Percentiles rank a stretch among this genome's conserved stretches.
Evolutionary conservation across 1,140 invertebrate genomes (phyloP).

Genomic region (Cyclargus thomasi): DNA sequence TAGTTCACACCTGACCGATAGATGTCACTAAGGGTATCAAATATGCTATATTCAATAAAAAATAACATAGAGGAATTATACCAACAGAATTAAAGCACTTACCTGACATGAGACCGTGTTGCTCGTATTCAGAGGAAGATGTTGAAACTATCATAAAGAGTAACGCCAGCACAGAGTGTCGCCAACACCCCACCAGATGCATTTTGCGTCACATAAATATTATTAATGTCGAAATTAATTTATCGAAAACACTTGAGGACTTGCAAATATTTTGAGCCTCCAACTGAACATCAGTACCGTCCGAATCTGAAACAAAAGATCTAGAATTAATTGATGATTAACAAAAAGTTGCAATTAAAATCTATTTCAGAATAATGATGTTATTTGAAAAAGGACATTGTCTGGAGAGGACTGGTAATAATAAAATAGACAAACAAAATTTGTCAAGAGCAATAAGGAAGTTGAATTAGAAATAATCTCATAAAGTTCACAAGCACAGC

Average conservation of each 20-base stretch:
- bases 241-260: constrained; percentile 20
- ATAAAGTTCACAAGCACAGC: too few species aligned
- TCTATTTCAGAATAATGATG: too few species aligned
- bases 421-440: too few species aligned
- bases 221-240: constrained; percentile 30
- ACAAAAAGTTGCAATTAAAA: too few species aligned
- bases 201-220: constrained; percentile 50
- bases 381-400: too few species aligned
- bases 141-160: constrained; percentile 44
- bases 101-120: constrained; percentile 50
- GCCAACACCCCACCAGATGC: constrained; percentile 42
- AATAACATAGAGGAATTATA: background rate
- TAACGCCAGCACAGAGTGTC: constrained; percentile 49
- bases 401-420: too few species aligned
- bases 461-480: too few species aligned
- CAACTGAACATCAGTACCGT: constrained; percentile 26
- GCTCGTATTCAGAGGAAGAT: constrained; percentile 50
- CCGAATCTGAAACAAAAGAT: constrained; percentile 53
- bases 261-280: constrained; percentile 21
- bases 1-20: too few species aligned
- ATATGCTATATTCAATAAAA: too few species aligned
- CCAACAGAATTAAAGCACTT: constrained; percentile 20
- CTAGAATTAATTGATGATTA: background rate
- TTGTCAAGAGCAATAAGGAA: too few species aligned
- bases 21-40: too few species aligned